These are phyloP conservation scores for Danionella cerebrum DNA, from an alignment of 2,113 vertebrate genomes.

Conservation along the genomic window DNA sequence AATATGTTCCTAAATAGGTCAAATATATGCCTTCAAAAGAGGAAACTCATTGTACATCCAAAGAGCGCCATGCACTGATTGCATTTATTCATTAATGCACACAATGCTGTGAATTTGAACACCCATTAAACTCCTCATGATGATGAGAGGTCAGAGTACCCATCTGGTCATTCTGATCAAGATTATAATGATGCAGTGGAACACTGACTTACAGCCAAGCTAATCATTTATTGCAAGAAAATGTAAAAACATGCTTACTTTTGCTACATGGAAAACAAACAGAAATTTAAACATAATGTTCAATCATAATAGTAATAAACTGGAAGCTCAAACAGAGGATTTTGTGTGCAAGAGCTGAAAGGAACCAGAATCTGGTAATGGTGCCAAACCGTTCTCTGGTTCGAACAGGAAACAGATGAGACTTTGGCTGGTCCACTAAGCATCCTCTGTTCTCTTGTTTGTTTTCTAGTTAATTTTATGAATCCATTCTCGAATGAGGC, in stretches of 20 bases:
- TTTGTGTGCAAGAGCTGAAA: conserved; percentile 11
- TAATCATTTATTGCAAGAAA: background rate
- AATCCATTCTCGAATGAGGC: conserved; percentile 52
- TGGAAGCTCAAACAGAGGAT: conserved; percentile 16
- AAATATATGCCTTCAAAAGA: background rate
- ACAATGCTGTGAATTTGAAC: background rate
- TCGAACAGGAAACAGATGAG: conserved; percentile 42
- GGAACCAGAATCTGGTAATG: background rate
- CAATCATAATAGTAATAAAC: too few species aligned
- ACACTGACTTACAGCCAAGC: background rate
- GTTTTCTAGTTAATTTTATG: conserved; percentile 62
- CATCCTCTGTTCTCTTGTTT: conserved; percentile 43
- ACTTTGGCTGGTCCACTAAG: conserved; percentile 35
- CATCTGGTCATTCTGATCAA: conserved; percentile 5
- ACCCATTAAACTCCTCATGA: background rate
- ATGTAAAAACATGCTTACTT: background rate
- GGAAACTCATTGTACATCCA: too few species aligned
- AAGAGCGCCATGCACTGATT: background rate
- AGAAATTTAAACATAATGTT: too few species aligned
- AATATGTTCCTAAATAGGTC: too few species aligned
- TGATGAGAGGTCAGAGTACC: background rate
- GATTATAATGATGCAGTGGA: background rate
- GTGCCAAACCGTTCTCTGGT: conserved; percentile 18
- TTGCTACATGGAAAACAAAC: too few species aligned
- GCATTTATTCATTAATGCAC: background rate